These are phyloP conservation scores for Brachionus asplanchnoidis DNA, from an alignment of 1,140 invertebrate genomes.

Conservation along the genomic window DNA sequence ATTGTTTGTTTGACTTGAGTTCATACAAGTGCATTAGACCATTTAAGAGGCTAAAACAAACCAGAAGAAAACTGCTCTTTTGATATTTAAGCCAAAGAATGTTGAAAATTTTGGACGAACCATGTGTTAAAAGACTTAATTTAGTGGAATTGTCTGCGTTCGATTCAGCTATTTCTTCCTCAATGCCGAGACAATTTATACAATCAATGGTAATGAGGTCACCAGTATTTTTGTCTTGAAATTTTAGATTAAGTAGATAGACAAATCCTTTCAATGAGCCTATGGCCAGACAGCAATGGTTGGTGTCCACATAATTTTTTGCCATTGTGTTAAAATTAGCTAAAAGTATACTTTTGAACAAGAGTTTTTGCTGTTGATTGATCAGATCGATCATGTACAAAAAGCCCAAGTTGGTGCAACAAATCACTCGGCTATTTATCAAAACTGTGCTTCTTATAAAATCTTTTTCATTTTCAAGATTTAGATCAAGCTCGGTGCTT, in stretches of 20 bases:
- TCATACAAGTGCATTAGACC: slow-evolving; percentile 23
- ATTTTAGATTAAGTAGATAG: slow-evolving; percentile 20
- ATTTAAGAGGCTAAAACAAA: slow-evolving; percentile 22
- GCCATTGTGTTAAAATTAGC: neutral
- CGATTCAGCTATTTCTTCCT: slow-evolving; percentile 8
- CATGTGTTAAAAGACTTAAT: neutral
- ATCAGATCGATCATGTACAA: slow-evolving; percentile 4
- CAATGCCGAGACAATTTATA: slow-evolving; percentile 32
- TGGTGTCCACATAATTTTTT: neutral
- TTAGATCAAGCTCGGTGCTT: neutral
- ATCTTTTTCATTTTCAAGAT: slow-evolving; percentile 30
- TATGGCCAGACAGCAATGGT: slow-evolving; percentile 27
- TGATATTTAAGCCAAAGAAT: slow-evolving; percentile 1
- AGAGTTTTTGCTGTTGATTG: slow-evolving; percentile 1
- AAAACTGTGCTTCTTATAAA: slow-evolving; percentile 24
- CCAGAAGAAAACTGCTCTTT: slow-evolving; percentile 9
- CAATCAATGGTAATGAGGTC: slow-evolving; percentile 28
- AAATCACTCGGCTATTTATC: neutral
- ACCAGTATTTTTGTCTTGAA: neutral
- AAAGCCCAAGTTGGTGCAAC: slow-evolving; percentile 30
- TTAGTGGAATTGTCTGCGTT: neutral
- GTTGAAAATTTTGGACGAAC: slow-evolving; percentile 21
- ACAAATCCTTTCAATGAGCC: slow-evolving; percentile 38
- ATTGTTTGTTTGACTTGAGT: neutral
- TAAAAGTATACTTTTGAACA: slow-evolving; percentile 28